Conservation (phyloP, 2,888 invertebrate species). For the Morinoia aosen region DNA sequence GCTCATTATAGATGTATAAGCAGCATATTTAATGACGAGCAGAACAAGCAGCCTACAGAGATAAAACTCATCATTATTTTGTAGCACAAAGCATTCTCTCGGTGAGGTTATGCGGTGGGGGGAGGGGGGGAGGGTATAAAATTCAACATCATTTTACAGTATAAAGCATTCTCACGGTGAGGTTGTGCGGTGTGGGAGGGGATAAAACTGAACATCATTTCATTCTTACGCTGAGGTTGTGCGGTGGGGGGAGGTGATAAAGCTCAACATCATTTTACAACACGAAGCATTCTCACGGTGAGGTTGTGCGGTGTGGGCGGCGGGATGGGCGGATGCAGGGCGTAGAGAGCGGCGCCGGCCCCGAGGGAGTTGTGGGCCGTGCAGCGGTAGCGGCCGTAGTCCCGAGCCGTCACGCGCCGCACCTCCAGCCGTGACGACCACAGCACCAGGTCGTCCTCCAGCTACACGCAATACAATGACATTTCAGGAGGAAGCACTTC, state of each 20-base stretch:
- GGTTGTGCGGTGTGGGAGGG: not conserved
- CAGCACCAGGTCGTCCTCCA: constrained; percentile 60
- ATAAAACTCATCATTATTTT: not conserved
- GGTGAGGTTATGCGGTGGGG: not conserved
- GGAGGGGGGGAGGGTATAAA: not conserved
- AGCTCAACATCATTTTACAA: not conserved
- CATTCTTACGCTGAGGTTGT: too few relatives aligned
- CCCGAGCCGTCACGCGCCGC: constrained; percentile 83
- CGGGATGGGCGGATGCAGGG: constrained; percentile 86
- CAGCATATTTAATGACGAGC: not conserved
- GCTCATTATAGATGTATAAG: not conserved
- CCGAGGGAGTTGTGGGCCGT: constrained; percentile 89
- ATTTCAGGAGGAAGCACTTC: not conserved
- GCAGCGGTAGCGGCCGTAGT: constrained; percentile 93
- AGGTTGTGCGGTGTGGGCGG: constrained; percentile 84
- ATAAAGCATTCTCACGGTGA: not conserved
- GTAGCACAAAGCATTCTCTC: too few relatives aligned
- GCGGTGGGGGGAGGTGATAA: too few relatives aligned
- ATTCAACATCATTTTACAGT: not conserved
- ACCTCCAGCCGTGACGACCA: constrained; percentile 87
- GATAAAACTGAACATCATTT: too few relatives aligned
- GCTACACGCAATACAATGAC: constrained; percentile 42
- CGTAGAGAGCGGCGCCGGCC: constrained; percentile 82
- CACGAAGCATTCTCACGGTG: constrained; percentile 45
- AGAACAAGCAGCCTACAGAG: not conserved